A percentile compares a stretch with the other conserved stretches of the same genome.
phyloP scores from a whole-genome alignment of 2,113 vertebrate genomes.

The Campylomormyrus tamandua region DNA sequence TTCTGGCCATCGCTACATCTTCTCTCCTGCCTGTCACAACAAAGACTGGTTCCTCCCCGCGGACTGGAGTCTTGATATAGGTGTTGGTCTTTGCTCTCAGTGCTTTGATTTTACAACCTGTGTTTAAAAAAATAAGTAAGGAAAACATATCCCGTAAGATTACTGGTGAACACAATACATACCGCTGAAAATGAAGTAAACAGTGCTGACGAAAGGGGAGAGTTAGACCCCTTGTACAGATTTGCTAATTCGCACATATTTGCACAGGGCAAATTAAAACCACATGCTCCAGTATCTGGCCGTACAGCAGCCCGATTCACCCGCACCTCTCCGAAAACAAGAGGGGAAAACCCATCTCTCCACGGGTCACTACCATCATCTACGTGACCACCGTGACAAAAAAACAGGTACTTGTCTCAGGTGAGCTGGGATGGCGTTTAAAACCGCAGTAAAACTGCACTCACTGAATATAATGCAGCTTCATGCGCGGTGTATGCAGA shows the following conservation, averaged over 20 bases:
- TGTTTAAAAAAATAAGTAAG: constrained; percentile 5
- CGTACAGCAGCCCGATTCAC: constrained; percentile 33
- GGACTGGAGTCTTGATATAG: constrained; percentile 96
- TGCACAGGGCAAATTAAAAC: constrained; percentile 47
- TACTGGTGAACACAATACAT: background rate
- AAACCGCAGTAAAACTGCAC: background rate
- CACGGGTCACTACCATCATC: background rate
- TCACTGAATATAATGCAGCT: background rate
- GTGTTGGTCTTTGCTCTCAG: constrained; percentile 96
- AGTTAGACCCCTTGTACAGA: constrained; percentile 6
- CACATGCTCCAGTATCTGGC: constrained; percentile 48
- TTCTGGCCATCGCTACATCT: constrained; percentile 92
- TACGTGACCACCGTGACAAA: background rate
- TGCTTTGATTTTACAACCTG: constrained; percentile 98
- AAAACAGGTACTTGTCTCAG: background rate
- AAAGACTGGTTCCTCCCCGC: constrained; percentile 96
- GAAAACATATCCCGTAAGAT: background rate
- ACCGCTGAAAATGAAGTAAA: background rate
- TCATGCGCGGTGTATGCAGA: background rate
- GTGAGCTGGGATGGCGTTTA: background rate
- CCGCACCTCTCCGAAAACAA: constrained; percentile 40
- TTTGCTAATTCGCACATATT: constrained; percentile 34
- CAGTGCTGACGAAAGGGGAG: background rate
- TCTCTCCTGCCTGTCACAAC: constrained; percentile 94
- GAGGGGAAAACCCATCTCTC: constrained; percentile 20